These are phyloP conservation scores for Hylaeus anthracinus DNA, from an alignment of 1,140 invertebrate species.

Conservation along the genomic window DNA sequence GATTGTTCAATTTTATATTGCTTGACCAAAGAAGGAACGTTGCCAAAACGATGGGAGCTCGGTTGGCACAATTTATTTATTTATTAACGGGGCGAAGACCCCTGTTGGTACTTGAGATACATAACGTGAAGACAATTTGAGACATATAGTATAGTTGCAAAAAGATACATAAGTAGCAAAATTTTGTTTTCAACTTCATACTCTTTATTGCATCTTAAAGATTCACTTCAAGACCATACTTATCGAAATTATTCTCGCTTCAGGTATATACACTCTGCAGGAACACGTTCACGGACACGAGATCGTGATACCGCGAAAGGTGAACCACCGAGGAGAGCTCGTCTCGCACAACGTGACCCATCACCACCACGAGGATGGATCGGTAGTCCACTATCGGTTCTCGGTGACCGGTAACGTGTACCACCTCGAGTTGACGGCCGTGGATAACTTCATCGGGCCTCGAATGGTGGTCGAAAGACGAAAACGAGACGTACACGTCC, in stretches of 20 bases:
- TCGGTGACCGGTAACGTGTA: slow-evolving; percentile 80
- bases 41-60: too few relatives aligned
- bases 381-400: slow-evolving; percentile 83
- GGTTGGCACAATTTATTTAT: too few relatives aligned
- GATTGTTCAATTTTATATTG: background rate
- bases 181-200: too few relatives aligned
- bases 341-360: slow-evolving; percentile 82
- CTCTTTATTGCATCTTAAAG: too few relatives aligned
- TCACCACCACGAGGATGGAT: slow-evolving; percentile 75
- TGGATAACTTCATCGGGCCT: slow-evolving; percentile 85
- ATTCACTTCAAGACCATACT: background rate
- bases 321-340: slow-evolving; percentile 81
- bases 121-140: too few relatives aligned
- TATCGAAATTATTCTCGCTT: slow-evolving; percentile 31
- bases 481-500: slow-evolving; percentile 81
- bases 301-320: slow-evolving; percentile 83
- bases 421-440: slow-evolving; percentile 83
- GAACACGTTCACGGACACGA: slow-evolving; percentile 77
- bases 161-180: too few relatives aligned
- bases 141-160: too few relatives aligned
- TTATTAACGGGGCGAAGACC: too few relatives aligned
- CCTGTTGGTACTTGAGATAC: too few relatives aligned
- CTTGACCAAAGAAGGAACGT: too few relatives aligned
- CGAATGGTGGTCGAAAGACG: slow-evolving; percentile 87
- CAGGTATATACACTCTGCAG: slow-evolving; percentile 79